A percentile compares a stretch with the other conserved stretches of the same genome.
phyloP scores from a whole-genome alignment of 2,888 invertebrate genomes.

The Biston betularia region DNA sequence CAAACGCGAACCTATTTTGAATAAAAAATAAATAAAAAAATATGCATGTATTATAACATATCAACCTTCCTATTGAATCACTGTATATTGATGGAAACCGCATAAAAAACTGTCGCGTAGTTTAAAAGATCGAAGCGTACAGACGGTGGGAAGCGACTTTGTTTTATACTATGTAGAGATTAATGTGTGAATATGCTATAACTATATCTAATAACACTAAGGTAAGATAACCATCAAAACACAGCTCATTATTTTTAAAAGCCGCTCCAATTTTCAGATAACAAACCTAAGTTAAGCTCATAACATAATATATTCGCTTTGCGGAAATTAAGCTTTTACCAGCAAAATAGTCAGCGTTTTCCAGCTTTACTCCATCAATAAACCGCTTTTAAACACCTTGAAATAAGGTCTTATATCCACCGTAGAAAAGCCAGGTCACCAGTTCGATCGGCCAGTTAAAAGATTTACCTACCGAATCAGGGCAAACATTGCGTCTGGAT shows the following conservation, averaged over 20 bases:
- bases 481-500: slow-evolving; percentile 57
- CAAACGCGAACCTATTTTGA: too few relatives aligned
- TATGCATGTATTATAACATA: too few relatives aligned
- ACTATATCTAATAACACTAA: too few relatives aligned
- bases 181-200: too few relatives aligned
- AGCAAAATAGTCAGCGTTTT: slow-evolving; percentile 14
- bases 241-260: background rate
- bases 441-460: background rate
- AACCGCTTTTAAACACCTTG: background rate
- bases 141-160: too few relatives aligned
- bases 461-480: slow-evolving; percentile 50
- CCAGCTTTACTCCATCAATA: slow-evolving; percentile 1
- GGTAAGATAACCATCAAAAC: too few relatives aligned
- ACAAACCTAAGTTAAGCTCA: slow-evolving; percentile 49
- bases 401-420: slow-evolving; percentile 4
- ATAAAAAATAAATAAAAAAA: too few relatives aligned
- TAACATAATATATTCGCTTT: slow-evolving; percentile 19
- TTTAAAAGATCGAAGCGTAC: too few relatives aligned
- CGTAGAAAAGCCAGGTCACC: slow-evolving; percentile 4
- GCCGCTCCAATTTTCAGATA: slow-evolving; percentile 30
- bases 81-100: too few relatives aligned
- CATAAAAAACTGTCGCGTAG: too few relatives aligned
- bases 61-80: too few relatives aligned
- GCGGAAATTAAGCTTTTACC: slow-evolving; percentile 22
- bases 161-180: too few relatives aligned